These are phyloP conservation scores for Drosophila pseudotalamancana DNA, from an alignment of 2,888 invertebrate species.

Conservation along the genomic window DNA sequence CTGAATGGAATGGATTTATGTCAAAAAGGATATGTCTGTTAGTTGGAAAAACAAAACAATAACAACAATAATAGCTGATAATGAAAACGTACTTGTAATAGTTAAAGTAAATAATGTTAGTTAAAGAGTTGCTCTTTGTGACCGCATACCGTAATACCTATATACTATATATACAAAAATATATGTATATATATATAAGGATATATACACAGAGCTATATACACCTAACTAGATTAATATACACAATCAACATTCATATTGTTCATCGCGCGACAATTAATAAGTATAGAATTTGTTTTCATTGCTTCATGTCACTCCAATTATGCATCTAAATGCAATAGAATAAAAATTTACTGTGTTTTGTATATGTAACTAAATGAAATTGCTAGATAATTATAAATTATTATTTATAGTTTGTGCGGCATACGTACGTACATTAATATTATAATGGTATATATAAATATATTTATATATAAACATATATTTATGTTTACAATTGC, in stretches of 20 bases:
- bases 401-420: slow-evolving; percentile 61
- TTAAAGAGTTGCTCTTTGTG: slow-evolving; percentile 64
- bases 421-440: slow-evolving; percentile 23
- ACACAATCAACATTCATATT: slow-evolving; percentile 70
- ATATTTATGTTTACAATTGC: slow-evolving; percentile 52
- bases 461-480: slow-evolving; percentile 34
- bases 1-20: slow-evolving; percentile 74
- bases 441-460: slow-evolving; percentile 35
- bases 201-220: slow-evolving; percentile 39
- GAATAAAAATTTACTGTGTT: slow-evolving; percentile 56
- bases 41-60: slow-evolving; percentile 63
- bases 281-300: slow-evolving; percentile 60
- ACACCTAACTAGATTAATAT: slow-evolving; percentile 63
- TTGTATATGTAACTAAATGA: slow-evolving; percentile 69
- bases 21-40: slow-evolving; percentile 15
- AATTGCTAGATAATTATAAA: slow-evolving; percentile 75
- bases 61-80: slow-evolving; percentile 76
- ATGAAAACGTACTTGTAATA: slow-evolving; percentile 73
- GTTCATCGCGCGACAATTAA: slow-evolving; percentile 58
- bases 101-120: slow-evolving; percentile 72
- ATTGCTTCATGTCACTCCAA: slow-evolving; percentile 77
- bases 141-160: slow-evolving; percentile 58
- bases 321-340: slow-evolving; percentile 77
- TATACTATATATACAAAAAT: slow-evolving; percentile 30
- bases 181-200: slow-evolving; percentile 27